phyloP scores from a whole-genome alignment of 2,888 invertebrate genomes.

The Alcis repandata region DNA sequence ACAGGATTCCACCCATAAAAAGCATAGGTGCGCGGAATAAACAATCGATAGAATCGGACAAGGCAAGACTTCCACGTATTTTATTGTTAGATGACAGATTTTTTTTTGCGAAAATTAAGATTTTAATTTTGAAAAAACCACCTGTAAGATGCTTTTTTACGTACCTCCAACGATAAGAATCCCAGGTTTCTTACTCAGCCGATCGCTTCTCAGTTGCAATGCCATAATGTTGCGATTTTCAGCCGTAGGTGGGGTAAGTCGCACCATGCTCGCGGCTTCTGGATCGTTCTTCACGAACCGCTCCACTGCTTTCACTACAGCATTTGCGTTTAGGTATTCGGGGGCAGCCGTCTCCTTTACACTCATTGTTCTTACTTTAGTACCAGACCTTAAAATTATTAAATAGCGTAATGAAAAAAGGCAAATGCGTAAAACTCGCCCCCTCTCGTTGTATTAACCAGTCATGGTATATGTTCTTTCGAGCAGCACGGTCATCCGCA shows the following conservation, averaged over 20 bases:
- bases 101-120: no score
- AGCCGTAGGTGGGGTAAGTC: conserved; percentile 63
- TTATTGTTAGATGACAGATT: no score
- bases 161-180: conserved; percentile 77
- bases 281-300: conserved; percentile 60
- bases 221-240: conserved; percentile 70
- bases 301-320: conserved; percentile 50
- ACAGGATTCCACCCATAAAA: no score
- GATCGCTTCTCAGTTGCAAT: conserved; percentile 75
- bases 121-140: background rate
- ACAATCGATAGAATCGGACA: no score
- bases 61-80: no score
- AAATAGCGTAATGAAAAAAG: background rate
- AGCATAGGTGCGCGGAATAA: no score
- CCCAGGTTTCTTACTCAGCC: conserved; percentile 73
- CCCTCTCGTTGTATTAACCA: no score
- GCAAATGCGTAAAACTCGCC: no score
- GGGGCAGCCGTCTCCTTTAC: conserved; percentile 48
- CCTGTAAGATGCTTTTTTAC: background rate
- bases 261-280: conserved; percentile 63
- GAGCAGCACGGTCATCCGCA: background rate
- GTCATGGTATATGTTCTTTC: background rate
- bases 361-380: conserved; percentile 69
- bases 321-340: conserved; percentile 61
- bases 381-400: conserved; percentile 68